phyloP scores from a whole-genome alignment of 2,888 invertebrate species.

The Drosophila helvetica region DNA sequence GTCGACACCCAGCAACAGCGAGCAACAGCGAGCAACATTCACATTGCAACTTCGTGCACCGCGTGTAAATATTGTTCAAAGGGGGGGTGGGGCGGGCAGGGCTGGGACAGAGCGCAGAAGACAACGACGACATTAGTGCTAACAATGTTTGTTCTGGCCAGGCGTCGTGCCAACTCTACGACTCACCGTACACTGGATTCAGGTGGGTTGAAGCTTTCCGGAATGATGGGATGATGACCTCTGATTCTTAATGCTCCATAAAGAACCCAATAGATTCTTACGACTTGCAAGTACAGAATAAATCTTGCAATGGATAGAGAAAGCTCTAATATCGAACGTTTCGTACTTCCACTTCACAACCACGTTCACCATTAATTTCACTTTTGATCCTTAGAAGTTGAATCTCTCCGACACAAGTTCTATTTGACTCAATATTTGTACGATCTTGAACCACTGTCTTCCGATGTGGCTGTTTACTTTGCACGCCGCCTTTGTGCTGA shows the following conservation, averaged over 20 bases:
- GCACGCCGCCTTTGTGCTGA: conserved; percentile 71
- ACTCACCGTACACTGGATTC: conserved; percentile 19
- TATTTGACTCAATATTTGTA: neutral
- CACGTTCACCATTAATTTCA: too few species aligned
- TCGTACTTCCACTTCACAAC: too few species aligned
- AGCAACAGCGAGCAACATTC: conserved; percentile 53
- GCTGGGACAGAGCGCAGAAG: conserved; percentile 24
- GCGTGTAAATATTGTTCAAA: conserved; percentile 73
- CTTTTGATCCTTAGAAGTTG: neutral
- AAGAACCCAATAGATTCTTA: neutral
- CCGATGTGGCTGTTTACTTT: conserved; percentile 69
- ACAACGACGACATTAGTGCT: conserved; percentile 66
- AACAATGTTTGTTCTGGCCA: conserved; percentile 81
- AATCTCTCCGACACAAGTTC: too few species aligned
- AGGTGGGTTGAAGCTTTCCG: neutral
- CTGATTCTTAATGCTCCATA: too few species aligned
- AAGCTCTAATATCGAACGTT: neutral
- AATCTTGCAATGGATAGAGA: too few species aligned
- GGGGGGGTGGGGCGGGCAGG: conserved; percentile 6
- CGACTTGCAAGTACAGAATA: neutral
- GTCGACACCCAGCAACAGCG: conserved; percentile 65
- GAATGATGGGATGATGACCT: neutral
- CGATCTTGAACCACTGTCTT: conserved; percentile 15
- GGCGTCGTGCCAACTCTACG: conserved; percentile 44
- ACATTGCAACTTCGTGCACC: conserved; percentile 80